Conservation (phyloP, 2,797 vertebrate species). For the Tympanoctomys barrerae region DNA sequence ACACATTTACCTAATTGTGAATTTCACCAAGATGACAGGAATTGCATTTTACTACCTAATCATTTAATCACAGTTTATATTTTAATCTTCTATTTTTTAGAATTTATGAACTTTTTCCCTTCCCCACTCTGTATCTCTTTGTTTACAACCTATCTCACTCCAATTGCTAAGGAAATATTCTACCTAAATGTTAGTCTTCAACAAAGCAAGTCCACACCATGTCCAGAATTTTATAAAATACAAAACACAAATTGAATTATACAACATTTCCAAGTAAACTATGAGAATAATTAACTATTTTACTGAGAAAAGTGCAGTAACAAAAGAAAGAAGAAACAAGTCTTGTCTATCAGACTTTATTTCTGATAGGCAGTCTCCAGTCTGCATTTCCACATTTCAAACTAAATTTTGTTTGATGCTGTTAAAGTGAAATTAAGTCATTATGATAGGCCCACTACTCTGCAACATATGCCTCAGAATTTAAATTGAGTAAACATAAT, state of each 20-base stretch:
- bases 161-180: neutral
- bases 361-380: neutral
- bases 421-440: neutral
- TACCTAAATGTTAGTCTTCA: neutral
- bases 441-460: neutral
- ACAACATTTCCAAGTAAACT: neutral
- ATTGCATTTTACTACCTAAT: neutral
- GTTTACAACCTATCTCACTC: neutral
- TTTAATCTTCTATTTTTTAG: neutral
- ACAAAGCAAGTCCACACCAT: neutral
- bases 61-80: neutral
- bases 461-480: neutral
- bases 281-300: neutral
- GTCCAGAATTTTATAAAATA: neutral
- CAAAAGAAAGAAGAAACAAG: neutral
- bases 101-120: neutral
- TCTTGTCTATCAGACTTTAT: neutral
- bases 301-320: neutral
- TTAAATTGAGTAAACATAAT: neutral
- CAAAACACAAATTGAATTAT: neutral
- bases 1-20: no score
- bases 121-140: neutral
- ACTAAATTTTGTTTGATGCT: neutral
- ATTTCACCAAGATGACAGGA: neutral
- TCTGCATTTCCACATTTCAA: neutral